Base-by-base conservation (phyloP, 2,888 invertebrate species). In the Eledona agricola region DNA sequence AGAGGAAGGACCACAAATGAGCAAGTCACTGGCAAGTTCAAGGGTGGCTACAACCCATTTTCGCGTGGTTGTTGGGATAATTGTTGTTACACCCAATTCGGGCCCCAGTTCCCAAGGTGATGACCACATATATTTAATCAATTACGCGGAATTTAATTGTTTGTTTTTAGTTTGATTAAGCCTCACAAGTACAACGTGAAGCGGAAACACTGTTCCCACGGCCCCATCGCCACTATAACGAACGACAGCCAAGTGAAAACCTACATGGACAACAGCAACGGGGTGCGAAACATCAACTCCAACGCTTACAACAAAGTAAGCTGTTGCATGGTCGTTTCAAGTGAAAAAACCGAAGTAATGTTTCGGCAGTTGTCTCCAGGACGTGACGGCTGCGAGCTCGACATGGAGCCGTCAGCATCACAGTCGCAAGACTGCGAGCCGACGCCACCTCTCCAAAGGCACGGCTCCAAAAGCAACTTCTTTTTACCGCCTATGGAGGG, bases 1-100 rank as follows among this genome's bases (percentile, higher is more conserved):
- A 82, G 97, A 57, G 99, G 98, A 22, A 84, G 98, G 61, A 99
- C 99, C 49, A 99, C 99, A 60, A 99, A 99, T 79, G 99, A 99
- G 80, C 99, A 99, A 83, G 98, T 99, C 57, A 99, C 99, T 7
- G 97, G 97, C 50, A 98, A 98, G 81, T 99, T 98, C 81, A 93
- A 96, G 72, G 96, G 96, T 45, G 98, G 96, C 22, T 96, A 93
- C 78, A 99, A 99, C 83, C 99, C 99, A 43, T 99, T 98, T 80
- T 96, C 95, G 2, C 83, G 88, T 71, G 97, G 97, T 16, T 98
- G 96, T 77, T 90, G 91, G 84, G 85, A 88, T 72, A 99, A 99
- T 78, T 96, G 96, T 79, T 92, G 92, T 76, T 92, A 93, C 74
- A 89, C 93, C 58, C 89, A 98, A 71, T 98, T 95, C 77, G 96